Base-by-base conservation (phyloP, 2,888 invertebrate species). In the Parelbella ahira region DNA sequence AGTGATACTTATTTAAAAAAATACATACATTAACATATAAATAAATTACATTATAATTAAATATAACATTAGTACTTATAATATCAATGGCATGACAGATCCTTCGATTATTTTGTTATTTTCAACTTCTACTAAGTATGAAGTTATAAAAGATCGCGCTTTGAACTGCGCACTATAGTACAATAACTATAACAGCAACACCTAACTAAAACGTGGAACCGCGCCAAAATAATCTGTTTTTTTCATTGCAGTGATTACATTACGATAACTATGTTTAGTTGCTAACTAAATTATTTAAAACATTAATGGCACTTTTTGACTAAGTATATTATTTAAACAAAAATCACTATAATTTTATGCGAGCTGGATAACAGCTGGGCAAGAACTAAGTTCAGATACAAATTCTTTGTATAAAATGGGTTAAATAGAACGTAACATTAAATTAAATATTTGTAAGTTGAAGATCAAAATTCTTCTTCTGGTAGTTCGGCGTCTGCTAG, bases 401-500 rank as follows among this genome's bases (percentile, higher is more conserved):
- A 18, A 29, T 19, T 20, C 20, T 24, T 36, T 24, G 15, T 29
- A 11, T 1, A 18, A 20, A 7, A 4, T 8, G 24, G 25, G 32
- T 30, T 19, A 12, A 20, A n/a, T n/a, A 18, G 24, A 28, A 12
- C 20, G 7, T 12, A 38, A 39, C 34, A 18, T 15, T 21, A 3
- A 7, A 23, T n/a, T n/a, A 24, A 21, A 8, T 15, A 2, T 6
- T 34, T 8, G 23, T 3, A 12, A 3, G 15, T 8, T 4, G 9
- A 4, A 10, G 8, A 10, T 24, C 75, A 83, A 20, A 82, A 47
- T 45, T 84, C 82, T 13, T 74, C 63, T 2, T 64, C 63, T 1
- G 80, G 83, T 12, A 81, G 81, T 12, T 76, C 76, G 0, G 82
- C 78, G 53, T 92, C 91, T 7, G 90, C 91, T n/a, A 93, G 75